Conservation (phyloP, 2,113 vertebrate species). For the Silurus meridionalis region DNA sequence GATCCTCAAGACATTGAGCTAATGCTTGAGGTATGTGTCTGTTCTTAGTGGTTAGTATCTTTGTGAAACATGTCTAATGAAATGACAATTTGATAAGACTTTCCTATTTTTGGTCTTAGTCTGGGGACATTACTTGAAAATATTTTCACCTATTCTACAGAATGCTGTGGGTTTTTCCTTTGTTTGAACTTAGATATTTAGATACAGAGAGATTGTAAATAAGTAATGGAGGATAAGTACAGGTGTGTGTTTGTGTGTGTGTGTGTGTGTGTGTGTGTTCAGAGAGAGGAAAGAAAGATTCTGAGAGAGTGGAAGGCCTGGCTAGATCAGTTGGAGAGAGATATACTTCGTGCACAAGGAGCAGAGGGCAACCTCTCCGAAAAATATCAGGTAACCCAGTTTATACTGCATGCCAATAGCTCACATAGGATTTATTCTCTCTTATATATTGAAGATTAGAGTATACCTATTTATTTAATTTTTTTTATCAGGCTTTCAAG, state of each 20-base stretch:
- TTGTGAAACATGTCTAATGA: background rate
- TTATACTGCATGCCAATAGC: background rate
- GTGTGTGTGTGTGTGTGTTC: slow-evolving; percentile 33
- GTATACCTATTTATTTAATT: background rate
- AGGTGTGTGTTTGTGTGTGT: background rate
- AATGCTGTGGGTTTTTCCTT: slow-evolving; percentile 25
- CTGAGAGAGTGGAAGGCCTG: slow-evolving; percentile 89
- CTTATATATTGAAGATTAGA: background rate
- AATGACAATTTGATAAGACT: slow-evolving; percentile 25
- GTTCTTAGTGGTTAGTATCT: slow-evolving; percentile 18
- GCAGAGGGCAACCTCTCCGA: slow-evolving; percentile 85
- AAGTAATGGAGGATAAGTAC: background rate
- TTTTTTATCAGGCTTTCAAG: slow-evolving; percentile 81
- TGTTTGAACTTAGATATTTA: background rate
- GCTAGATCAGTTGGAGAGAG: slow-evolving; percentile 94
- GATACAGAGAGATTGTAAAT: background rate
- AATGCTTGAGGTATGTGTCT: slow-evolving; percentile 78
- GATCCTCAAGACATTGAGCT: slow-evolving; percentile 74
- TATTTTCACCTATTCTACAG: slow-evolving; percentile 15
- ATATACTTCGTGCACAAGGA: slow-evolving; percentile 84
- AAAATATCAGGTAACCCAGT: slow-evolving; percentile 84
- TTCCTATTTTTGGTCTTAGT: background rate
- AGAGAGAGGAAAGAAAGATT: slow-evolving; percentile 88
- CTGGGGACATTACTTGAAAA: background rate
- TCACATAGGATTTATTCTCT: background rate